Conservation (phyloP, 2,113 vertebrate species). For the Semicossyphus pulcher region DNA sequence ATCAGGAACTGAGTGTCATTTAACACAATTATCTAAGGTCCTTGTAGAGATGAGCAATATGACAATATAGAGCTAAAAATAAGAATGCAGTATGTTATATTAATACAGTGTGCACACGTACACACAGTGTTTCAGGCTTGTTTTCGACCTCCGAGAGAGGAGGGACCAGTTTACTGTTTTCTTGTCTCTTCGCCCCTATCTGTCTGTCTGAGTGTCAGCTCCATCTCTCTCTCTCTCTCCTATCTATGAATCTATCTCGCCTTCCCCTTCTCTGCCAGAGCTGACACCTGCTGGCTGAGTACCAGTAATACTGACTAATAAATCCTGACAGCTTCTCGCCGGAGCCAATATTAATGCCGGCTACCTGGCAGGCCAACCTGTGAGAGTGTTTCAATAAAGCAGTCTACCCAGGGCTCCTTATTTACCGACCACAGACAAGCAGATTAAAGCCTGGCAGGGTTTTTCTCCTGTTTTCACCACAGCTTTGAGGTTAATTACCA, state of each 20-base stretch:
- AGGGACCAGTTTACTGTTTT: slow-evolving; percentile 17
- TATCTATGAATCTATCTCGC: slow-evolving; percentile 56
- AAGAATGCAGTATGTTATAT: not conserved
- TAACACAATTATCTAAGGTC: not conserved
- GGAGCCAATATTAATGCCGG: slow-evolving; percentile 77
- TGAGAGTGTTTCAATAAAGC: slow-evolving; percentile 77
- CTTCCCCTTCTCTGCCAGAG: slow-evolving; percentile 65
- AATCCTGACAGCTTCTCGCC: slow-evolving; percentile 76
- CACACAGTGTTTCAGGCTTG: not conserved
- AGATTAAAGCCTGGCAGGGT: slow-evolving; percentile 72
- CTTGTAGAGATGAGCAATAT: not conserved
- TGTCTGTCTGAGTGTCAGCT: slow-evolving; percentile 36
- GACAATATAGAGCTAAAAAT: not conserved
- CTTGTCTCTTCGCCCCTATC: slow-evolving; percentile 33
- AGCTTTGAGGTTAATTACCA: slow-evolving; percentile 70
- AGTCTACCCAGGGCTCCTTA: slow-evolving; percentile 71
- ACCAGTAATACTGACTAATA: slow-evolving; percentile 80
- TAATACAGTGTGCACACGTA: not conserved
- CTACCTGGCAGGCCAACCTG: slow-evolving; percentile 75
- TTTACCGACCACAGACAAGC: slow-evolving; percentile 76
- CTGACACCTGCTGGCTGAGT: slow-evolving; percentile 78
- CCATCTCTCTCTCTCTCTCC: slow-evolving; percentile 14
- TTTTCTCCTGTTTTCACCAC: slow-evolving; percentile 58
- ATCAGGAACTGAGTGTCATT: not conserved
- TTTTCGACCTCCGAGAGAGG: not conserved